phyloP scores from a whole-genome alignment of 2,113 vertebrate genomes.

The Sorex araneus region DNA sequence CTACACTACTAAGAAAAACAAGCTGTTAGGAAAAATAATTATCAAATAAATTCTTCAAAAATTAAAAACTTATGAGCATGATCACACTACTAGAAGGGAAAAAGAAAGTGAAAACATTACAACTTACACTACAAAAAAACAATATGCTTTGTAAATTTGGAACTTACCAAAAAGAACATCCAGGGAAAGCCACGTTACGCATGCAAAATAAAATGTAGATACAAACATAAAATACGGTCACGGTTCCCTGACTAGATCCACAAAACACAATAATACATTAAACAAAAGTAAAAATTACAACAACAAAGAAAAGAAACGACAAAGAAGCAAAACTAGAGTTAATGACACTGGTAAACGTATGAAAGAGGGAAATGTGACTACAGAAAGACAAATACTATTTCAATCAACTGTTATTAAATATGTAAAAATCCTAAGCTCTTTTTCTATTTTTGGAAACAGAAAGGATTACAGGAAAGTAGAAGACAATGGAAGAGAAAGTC shows the following conservation, averaged over 20 bases:
- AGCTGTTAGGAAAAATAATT: conserved; percentile 83
- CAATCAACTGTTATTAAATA: conserved; percentile 46
- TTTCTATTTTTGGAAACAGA: background rate
- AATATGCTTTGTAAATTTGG: conserved; percentile 90
- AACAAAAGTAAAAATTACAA: conserved; percentile 88
- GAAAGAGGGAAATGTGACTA: conserved; percentile 87
- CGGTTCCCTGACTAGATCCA: conserved; percentile 91
- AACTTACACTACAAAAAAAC: conserved; percentile 88
- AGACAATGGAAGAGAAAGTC: too few species aligned
- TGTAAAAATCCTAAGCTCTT: conserved; percentile 31
- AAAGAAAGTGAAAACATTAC: conserved; percentile 86
- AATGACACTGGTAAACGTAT: conserved; percentile 88
- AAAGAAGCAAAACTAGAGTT: conserved; percentile 89
- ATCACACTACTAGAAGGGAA: conserved; percentile 83
- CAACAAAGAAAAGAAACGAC: conserved; percentile 87
- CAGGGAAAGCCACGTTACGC: conserved; percentile 99
- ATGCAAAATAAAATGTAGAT: conserved; percentile 98
- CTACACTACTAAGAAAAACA: conserved; percentile 81
- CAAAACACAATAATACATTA: conserved; percentile 91
- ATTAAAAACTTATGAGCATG: conserved; percentile 80
- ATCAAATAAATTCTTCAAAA: conserved; percentile 79
- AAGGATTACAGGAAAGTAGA: too few species aligned
- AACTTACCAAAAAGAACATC: conserved; percentile 99
- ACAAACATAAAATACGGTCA: conserved; percentile 97
- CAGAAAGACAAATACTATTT: conserved; percentile 72